These are phyloP conservation scores for Notechis scutatus DNA, from an alignment of 2,113 vertebrate species.

Conservation along the genomic window DNA sequence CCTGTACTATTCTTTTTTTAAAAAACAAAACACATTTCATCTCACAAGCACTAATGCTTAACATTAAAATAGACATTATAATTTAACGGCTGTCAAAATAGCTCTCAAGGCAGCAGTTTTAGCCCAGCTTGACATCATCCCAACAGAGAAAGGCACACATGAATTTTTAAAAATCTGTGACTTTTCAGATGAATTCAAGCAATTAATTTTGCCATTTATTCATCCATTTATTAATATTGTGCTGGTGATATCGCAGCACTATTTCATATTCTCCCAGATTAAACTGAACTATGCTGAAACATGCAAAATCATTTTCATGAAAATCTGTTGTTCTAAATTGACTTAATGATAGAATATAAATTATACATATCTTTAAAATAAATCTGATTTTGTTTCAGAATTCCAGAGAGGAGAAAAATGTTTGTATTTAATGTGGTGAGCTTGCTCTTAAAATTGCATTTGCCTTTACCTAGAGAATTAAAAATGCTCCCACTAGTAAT, in stretches of 20 bases:
- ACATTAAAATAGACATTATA: background rate
- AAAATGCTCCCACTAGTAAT: background rate
- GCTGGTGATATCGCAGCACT: background rate
- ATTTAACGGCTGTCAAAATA: background rate
- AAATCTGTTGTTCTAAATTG: background rate
- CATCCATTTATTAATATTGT: background rate
- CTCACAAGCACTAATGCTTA: background rate
- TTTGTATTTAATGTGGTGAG: background rate
- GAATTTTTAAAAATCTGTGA: background rate
- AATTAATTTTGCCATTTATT: background rate
- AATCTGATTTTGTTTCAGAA: background rate
- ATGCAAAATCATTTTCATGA: background rate
- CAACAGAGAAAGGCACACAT: background rate
- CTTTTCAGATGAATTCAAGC: background rate
- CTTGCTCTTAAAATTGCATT: background rate
- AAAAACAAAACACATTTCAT: background rate
- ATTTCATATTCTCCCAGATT: background rate
- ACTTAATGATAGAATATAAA: background rate
- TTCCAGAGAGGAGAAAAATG: background rate
- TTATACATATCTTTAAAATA: background rate
- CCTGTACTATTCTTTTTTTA: background rate
- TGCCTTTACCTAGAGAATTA: background rate
- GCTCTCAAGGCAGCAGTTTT: background rate
- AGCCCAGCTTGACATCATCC: no score
- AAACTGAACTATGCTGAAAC: background rate